Conservation (phyloP, 1,140 invertebrate genomes). For the Trichonephila inaurata region DNA sequence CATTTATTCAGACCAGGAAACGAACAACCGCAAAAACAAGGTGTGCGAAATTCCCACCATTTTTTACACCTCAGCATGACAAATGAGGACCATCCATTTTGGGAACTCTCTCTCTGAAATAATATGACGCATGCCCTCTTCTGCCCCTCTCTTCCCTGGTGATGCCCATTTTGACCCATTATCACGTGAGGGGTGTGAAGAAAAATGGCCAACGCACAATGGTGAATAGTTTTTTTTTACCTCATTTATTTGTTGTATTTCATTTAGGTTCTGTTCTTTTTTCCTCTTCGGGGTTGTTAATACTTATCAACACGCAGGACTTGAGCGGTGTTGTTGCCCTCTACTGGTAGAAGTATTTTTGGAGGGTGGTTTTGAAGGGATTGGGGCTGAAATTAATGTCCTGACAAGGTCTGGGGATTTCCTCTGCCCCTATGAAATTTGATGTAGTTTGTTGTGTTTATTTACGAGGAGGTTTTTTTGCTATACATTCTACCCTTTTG, state of each 20-base stretch:
- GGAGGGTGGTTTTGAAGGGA: neutral
- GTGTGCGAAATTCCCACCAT: constrained; percentile 6
- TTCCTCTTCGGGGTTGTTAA: neutral
- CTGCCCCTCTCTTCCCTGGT: neutral
- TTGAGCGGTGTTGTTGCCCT: neutral
- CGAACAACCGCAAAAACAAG: neutral
- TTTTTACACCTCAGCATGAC: constrained; percentile 25
- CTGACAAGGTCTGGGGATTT: neutral
- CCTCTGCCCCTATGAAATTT: neutral
- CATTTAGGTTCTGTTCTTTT: neutral
- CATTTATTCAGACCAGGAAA: constrained; percentile 1
- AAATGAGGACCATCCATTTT: constrained; percentile 12
- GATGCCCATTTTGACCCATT: constrained; percentile 17
- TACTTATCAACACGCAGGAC: constrained; percentile 17
- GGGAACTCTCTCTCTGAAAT: neutral
- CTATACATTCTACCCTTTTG: too few relatives aligned
- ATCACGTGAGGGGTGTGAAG: constrained; percentile 25
- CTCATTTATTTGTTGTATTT: constrained; percentile 14
- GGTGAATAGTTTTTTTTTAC: neutral
- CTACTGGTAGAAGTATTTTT: neutral
- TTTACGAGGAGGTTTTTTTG: neutral
- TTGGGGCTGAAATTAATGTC: neutral
- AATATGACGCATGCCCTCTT: constrained; percentile 11
- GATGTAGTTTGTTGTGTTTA: neutral
- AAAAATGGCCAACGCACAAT: constrained; percentile 8